These are phyloP conservation scores for Drosophila mettleri DNA, from an alignment of 2,888 invertebrate genomes.

Conservation along the genomic window DNA sequence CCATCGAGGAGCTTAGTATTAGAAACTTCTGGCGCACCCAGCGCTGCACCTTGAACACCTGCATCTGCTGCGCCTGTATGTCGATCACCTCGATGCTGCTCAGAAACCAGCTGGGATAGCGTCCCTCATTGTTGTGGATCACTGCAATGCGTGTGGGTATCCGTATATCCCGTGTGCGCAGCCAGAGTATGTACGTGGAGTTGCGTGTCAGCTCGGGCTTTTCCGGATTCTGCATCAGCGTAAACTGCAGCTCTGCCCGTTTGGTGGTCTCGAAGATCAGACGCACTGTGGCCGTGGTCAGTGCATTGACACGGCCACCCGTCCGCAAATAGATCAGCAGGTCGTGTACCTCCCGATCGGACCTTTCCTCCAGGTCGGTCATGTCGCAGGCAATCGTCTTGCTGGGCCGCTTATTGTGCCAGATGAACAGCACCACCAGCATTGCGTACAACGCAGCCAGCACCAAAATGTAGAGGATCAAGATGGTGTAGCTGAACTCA, in stretches of 20 bases:
- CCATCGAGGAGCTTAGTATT: slow-evolving; percentile 28
- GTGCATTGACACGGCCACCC: slow-evolving; percentile 49
- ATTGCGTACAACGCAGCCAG: fast-evolving
- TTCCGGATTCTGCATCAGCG: slow-evolving; percentile 54
- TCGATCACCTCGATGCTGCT: slow-evolving; percentile 49
- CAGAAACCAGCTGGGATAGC: slow-evolving; percentile 65
- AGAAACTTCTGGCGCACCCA: slow-evolving; percentile 55
- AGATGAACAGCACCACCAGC: slow-evolving; percentile 10
- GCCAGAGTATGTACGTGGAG: slow-evolving; percentile 45
- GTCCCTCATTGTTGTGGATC: slow-evolving; percentile 55
- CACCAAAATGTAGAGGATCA: neutral
- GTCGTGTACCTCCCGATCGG: slow-evolving; percentile 48
- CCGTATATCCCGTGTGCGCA: slow-evolving; percentile 59
- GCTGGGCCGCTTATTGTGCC: slow-evolving; percentile 12
- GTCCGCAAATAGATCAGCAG: slow-evolving; percentile 53
- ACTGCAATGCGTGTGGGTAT: slow-evolving; percentile 52
- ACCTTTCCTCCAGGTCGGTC: slow-evolving; percentile 22
- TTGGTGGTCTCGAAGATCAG: slow-evolving; percentile 40
- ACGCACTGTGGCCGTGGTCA: slow-evolving; percentile 57
- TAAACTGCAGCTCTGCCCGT: slow-evolving; percentile 27
- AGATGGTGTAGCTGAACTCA: neutral
- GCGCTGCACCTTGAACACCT: slow-evolving; percentile 43
- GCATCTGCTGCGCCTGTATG: slow-evolving; percentile 44
- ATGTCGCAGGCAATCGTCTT: slow-evolving; percentile 49
- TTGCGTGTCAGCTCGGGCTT: slow-evolving; percentile 43